These are phyloP conservation scores for Sipunculus nudus DNA, from an alignment of 2,888 invertebrate species.

Conservation along the genomic window DNA sequence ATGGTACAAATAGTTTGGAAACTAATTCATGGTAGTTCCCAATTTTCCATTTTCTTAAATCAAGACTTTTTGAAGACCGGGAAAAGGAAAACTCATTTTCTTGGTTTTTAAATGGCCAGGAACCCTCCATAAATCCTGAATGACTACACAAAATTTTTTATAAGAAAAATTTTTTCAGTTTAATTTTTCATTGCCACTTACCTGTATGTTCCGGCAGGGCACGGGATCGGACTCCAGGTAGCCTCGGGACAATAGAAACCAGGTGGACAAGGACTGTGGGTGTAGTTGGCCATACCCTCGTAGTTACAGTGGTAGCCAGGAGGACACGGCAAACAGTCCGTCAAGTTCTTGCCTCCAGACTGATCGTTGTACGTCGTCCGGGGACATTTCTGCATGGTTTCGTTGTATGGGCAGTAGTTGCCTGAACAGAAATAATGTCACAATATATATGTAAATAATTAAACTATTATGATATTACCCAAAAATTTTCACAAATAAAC, in stretches of 20 bases:
- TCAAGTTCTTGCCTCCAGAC: slow-evolving; percentile 35
- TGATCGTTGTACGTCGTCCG: slow-evolving; percentile 50
- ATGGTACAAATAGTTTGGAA: too few species aligned
- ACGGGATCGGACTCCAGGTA: slow-evolving; percentile 48
- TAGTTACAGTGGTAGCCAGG: slow-evolving; percentile 57
- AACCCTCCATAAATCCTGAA: too few species aligned
- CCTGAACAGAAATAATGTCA: too few species aligned
- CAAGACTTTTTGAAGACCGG: too few species aligned
- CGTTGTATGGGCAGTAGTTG: slow-evolving; percentile 52
- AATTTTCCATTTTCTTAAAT: too few species aligned
- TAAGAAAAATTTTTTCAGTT: too few species aligned
- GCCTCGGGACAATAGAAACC: slow-evolving; percentile 60
- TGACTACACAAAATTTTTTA: too few species aligned
- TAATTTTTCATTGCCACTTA: too few species aligned
- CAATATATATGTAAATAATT: not conserved
- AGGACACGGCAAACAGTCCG: slow-evolving; percentile 56
- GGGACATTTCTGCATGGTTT: slow-evolving; percentile 43
- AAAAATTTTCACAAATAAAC: too few species aligned
- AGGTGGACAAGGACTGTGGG: slow-evolving; percentile 54
- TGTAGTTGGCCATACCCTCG: slow-evolving; percentile 51
- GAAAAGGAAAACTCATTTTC: too few species aligned
- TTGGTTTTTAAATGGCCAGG: too few species aligned
- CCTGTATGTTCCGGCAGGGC: slow-evolving; percentile 63
- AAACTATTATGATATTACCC: not conserved
- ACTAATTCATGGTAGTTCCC: too few species aligned